These are phyloP conservation scores for Micronycteris hirsuta DNA, from an alignment of 2,113 vertebrate species.

Conservation along the genomic window DNA sequence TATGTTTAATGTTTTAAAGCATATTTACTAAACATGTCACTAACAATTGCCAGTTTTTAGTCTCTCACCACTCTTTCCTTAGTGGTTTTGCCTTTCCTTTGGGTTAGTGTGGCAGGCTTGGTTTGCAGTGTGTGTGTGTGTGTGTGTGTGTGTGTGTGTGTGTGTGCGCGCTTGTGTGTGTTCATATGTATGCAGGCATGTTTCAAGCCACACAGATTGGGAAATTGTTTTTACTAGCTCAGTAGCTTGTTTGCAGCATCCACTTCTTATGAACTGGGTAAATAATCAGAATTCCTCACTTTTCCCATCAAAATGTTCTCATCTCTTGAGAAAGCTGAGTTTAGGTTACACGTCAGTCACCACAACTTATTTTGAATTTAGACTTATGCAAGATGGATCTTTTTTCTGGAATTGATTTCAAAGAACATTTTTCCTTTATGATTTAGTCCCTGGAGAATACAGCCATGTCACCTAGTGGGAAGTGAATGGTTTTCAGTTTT, in stretches of 20 bases:
- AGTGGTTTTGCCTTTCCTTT: conserved; percentile 40
- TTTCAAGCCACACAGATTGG: not conserved
- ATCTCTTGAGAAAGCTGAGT: not conserved
- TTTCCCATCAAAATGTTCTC: not conserved
- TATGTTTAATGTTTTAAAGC: conserved; percentile 65
- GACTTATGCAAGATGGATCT: not conserved
- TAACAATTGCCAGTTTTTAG: conserved; percentile 42
- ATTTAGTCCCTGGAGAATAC: not conserved
- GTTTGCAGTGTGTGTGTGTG: not conserved
- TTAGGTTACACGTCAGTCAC: not conserved
- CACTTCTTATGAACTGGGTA: not conserved
- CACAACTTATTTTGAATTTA: conserved; percentile 1
- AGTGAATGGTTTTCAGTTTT: not conserved
- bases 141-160: not conserved
- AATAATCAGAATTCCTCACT: not conserved
- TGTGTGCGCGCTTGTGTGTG: not conserved
- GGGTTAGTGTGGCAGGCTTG: not conserved
- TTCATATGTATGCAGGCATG: not conserved
- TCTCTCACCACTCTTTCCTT: conserved; percentile 4
- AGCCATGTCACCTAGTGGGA: not conserved
- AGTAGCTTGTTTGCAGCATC: conserved; percentile 35
- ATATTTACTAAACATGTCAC: conserved; percentile 73
- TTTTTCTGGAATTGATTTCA: not conserved
- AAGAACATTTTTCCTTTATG: conserved; percentile 4
- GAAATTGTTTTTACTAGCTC: conserved; percentile 29